Evolutionary conservation across 1,140 invertebrate genomes (phyloP), one percentile per base, ranked within the genome.

Genomic region (Bombus balteatus): DNA sequence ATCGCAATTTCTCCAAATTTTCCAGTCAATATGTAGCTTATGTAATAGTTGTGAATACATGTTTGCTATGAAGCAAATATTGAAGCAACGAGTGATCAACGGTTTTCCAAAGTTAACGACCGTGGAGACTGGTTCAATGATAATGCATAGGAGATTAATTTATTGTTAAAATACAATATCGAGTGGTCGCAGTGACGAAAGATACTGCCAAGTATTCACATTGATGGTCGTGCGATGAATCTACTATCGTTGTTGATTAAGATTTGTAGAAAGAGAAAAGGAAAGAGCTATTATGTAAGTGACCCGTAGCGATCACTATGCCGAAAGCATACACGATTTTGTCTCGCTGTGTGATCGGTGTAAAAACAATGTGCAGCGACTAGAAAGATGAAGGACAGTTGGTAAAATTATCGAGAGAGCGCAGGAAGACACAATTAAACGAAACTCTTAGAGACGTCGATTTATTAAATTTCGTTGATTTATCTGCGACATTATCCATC

Each of bases 401-500:
- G 37, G 25, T 37, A 28, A 39, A 37, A 39, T 37, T 70, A 70
- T 22, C 18, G 12, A 18, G 37, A 41, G 59, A 77, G 66, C 37
- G 72, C 5, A 65, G 81, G 62, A 37, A 81, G 62, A 34, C 66
- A 86, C 53, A 57, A 37, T 57, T 68, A 70, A 72, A 57, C 43
- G 71, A 74, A 68, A 41, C 41, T 74, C 15, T 68, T 62, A 25
- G 83, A 85, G 70, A 68, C 92, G 92, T 94, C 92, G 92, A 94
- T 92, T 94, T 92, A 92, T 93, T 89, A 92, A 94, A 93, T 93
- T 94, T 93, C 87, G 91, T 92, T 93, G 91, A 93, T 94, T 94
- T 93, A 94, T 93, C 93, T 85, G 81, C 88, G 92, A 93, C 92
- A 92, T 93, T 94, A 93, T 94, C 93, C 90, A 91, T 92, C 92